phyloP scores from a whole-genome alignment of 2,113 vertebrate genomes.

The Tragelaphus buxtoni region DNA sequence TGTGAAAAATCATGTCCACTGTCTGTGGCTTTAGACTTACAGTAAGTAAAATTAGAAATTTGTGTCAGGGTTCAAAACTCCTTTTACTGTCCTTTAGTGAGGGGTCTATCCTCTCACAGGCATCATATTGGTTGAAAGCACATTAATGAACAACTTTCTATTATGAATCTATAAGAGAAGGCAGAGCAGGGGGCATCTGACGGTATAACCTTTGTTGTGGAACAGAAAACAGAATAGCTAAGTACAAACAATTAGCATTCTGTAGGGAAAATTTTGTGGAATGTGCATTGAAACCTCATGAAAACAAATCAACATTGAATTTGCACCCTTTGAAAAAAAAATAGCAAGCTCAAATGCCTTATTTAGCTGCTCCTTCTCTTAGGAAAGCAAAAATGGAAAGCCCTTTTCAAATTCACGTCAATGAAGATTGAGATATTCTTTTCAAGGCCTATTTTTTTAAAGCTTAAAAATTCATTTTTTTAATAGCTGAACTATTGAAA shows the following conservation, averaged over 20 bases:
- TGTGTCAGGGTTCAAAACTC: not conserved
- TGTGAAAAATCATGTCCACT: not conserved
- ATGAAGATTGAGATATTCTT: not conserved
- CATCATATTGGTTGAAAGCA: not conserved
- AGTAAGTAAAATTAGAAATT: not conserved
- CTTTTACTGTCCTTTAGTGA: not conserved
- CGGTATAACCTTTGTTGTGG: rapidly evolving
- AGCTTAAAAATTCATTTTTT: not conserved
- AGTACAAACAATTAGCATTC: not conserved
- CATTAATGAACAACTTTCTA: not conserved
- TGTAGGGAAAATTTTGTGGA: not conserved
- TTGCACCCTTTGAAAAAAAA: not conserved
- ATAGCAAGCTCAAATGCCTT: not conserved
- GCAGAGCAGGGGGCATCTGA: not conserved
- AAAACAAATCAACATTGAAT: not conserved
- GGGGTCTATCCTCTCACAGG: not conserved
- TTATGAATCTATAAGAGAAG: not conserved
- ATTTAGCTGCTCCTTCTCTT: not conserved
- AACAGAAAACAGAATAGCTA: not conserved
- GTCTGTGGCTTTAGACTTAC: not conserved
- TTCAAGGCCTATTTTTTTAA: not conserved
- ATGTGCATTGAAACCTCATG: not conserved
- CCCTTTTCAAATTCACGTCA: not conserved
- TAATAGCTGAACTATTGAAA: not conserved
- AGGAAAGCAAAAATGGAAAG: not conserved